Base-by-base conservation (phyloP, 2,797 vertebrate genomes). In the Harpagifer antarcticus region DNA sequence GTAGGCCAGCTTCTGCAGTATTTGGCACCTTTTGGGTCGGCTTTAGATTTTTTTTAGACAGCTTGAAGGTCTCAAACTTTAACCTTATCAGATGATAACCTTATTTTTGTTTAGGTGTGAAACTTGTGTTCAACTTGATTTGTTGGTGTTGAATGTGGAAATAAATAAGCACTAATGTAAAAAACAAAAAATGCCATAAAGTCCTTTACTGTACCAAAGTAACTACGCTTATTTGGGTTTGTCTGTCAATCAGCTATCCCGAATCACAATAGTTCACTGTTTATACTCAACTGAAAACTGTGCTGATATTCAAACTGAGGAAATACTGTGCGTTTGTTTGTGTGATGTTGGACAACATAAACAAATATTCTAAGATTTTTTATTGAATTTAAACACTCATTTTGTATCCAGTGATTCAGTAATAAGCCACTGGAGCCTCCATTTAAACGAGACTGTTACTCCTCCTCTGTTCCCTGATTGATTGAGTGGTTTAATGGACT, bases 401-500 rank as follows among this genome's bases (percentile, higher is more conserved):
- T 55, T 60, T 74, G 74, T 53, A n/a, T 53, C 10, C 43, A 48
- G 43, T 48, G 37, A 31, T 59, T 76, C 9, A 78, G 54, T 74
- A 82, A 85, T 85, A 62, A 82, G 40, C 48, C 33, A 19, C 40
- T 75, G 45, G 16, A 58, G 53, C 72, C 68, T 83, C 61, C n/a
- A 16, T 85, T 54, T 72, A 43, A 78, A 64, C n/a, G 14, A 64
- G 10, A 37, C 7, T 65, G 53, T 72, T 66, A 48, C 43, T 80
- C 70, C 48, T 75, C 45, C 60, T 61, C 15, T 37, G 3, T 59
- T 48, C 77, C 60, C 40, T 5, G 3, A 88, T 92, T 89, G 88
- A 91, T 89, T 80, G 31, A 20, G 44, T 27, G 48, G 55, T 84
- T 89, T 90, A 92, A 91, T 90, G 72, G 83, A 88, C 85, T 89